Percentiles rank a stretch among this genome's conserved stretches.
These are phyloP conservation scores for Zosterops japonicus DNA, from an alignment of 2,113 vertebrate genomes.

Conservation along the genomic window DNA sequence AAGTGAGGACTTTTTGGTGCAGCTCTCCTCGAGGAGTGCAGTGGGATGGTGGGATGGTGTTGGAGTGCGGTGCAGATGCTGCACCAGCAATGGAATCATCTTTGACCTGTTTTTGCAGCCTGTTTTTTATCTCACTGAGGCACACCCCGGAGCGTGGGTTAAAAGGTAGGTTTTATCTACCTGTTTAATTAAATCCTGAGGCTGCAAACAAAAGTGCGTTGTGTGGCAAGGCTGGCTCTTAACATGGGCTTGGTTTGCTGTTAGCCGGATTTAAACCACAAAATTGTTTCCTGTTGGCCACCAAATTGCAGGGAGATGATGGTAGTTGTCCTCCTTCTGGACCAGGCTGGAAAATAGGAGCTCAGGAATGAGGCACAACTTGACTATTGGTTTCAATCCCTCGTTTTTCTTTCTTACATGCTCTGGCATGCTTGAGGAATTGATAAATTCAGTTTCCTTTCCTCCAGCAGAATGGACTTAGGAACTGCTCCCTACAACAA, in stretches of 20 bases:
- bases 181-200: constrained; percentile 36
- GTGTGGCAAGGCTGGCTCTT: neutral
- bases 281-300: constrained; percentile 19
- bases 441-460: neutral
- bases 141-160: neutral
- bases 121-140: neutral
- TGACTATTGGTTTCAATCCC: neutral
- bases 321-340: neutral
- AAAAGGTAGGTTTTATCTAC: constrained; percentile 41
- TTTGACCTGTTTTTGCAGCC: constrained; percentile 16
- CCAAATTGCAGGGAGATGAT: neutral
- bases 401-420: neutral
- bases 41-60: fast-evolving
- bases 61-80: fast-evolving
- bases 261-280: constrained; percentile 33
- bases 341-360: neutral
- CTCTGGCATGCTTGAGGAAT: neutral
- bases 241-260: neutral
- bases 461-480: neutral
- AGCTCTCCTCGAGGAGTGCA: neutral
- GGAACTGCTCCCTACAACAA: neutral
- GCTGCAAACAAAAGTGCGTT: constrained; percentile 17
- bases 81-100: neutral
- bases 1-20: neutral
- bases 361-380: neutral